These are phyloP conservation scores for Arnoldichthys spilopterus DNA, from an alignment of 2,797 vertebrate genomes.

Conservation along the genomic window DNA sequence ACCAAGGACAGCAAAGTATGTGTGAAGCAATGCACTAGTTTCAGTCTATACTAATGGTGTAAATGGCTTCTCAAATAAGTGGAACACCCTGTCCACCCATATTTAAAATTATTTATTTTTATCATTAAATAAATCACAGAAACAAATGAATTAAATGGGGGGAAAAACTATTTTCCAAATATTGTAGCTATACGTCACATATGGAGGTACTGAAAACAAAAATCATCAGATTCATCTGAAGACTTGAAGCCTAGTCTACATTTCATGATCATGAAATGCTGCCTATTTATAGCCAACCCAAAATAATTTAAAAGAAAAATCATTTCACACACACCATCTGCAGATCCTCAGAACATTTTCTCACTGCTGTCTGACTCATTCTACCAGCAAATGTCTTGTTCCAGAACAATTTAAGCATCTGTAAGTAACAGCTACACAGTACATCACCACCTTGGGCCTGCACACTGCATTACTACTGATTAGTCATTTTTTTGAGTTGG, in stretches of 20 bases:
- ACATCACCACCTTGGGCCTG: not conserved
- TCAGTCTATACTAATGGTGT: not conserved
- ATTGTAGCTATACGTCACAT: not conserved
- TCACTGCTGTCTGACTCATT: conserved; percentile 8
- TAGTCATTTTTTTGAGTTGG: not conserved
- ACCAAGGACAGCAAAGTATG: not conserved
- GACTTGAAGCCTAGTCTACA: not conserved
- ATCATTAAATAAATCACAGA: not conserved
- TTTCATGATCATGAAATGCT: not conserved
- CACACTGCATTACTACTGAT: conserved; percentile 8
- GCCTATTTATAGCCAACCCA: not conserved
- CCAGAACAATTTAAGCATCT: not conserved
- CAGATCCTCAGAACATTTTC: conserved; percentile 10
- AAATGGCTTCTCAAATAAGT: not conserved
- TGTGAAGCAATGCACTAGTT: not conserved
- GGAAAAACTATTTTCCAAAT: not conserved
- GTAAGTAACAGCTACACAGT: not conserved
- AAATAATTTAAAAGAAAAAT: conserved; percentile 10
- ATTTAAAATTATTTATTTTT: not conserved
- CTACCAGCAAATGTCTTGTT: not conserved
- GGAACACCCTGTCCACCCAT: not conserved
- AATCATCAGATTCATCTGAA: not conserved
- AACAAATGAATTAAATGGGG: not conserved
- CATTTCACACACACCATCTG: not conserved
- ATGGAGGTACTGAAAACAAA: not conserved